phyloP scores from a whole-genome alignment of 2,888 invertebrate genomes.

The Prionchulus punctatus region DNA sequence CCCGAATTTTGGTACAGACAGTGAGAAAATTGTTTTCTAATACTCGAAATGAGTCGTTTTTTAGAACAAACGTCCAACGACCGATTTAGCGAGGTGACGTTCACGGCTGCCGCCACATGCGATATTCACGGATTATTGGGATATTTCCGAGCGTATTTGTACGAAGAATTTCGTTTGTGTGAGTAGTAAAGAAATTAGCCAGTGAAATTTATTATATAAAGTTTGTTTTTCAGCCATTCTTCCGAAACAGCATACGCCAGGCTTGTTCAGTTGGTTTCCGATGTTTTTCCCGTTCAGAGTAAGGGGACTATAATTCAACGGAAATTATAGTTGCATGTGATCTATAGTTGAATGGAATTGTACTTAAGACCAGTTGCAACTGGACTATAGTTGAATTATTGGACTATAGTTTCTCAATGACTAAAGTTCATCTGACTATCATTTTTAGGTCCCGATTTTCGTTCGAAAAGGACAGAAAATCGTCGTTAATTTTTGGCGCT shows the following conservation, averaged over 20 bases:
- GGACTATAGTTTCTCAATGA: too few relatives aligned
- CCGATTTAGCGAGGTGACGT: slow-evolving; percentile 51
- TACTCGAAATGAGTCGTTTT: too few relatives aligned
- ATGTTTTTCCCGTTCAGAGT: slow-evolving; percentile 59
- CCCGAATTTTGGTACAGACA: slow-evolving; percentile 52
- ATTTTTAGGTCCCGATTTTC: slow-evolving; percentile 14
- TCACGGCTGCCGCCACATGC: slow-evolving; percentile 54
- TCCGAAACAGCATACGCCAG: slow-evolving; percentile 67
- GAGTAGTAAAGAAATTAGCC: slow-evolving; percentile 16
- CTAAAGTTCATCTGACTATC: too few relatives aligned
- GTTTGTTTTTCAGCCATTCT: slow-evolving; percentile 45
- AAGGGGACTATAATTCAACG: neutral
- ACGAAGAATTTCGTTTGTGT: slow-evolving; percentile 65
- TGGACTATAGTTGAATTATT: too few relatives aligned
- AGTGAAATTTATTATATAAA: neutral
- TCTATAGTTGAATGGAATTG: too few relatives aligned
- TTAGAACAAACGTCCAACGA: slow-evolving; percentile 46
- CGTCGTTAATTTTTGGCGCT: slow-evolving; percentile 19
- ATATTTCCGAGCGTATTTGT: slow-evolving; percentile 76
- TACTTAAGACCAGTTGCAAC: too few relatives aligned
- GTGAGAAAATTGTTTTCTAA: too few relatives aligned
- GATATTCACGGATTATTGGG: slow-evolving; percentile 86
- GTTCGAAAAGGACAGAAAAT: slow-evolving; percentile 18
- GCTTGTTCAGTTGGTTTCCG: slow-evolving; percentile 97
- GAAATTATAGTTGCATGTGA: neutral